Conservation (phyloP, 2,888 invertebrate genomes). For the Artemia sp. region DNA sequence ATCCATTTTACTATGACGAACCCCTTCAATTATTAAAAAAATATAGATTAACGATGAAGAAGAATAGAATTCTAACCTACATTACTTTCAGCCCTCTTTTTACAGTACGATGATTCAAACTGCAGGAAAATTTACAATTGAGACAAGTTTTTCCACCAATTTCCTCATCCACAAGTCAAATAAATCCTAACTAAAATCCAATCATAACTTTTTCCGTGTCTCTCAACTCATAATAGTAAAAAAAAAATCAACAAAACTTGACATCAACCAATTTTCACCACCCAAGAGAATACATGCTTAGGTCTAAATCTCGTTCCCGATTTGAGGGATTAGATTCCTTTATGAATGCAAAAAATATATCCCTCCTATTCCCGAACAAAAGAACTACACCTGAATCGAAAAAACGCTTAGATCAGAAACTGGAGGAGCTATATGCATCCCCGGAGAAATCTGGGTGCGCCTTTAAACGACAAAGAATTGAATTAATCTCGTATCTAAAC, state of each 20-base stretch:
- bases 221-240: not conserved
- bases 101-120: too few relatives aligned
- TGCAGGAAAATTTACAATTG: too few relatives aligned
- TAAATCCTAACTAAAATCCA: not conserved
- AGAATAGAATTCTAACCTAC: too few relatives aligned
- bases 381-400: constrained; percentile 5
- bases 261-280: not conserved
- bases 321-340: not conserved
- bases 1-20: too few relatives aligned
- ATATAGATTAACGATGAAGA: too few relatives aligned
- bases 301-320: too few relatives aligned
- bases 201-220: constrained; percentile 6
- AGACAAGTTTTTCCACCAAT: too few relatives aligned
- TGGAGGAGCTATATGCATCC: not conserved
- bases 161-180: not conserved
- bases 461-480: constrained; percentile 18
- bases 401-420: constrained; percentile 12
- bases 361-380: constrained; percentile 3
- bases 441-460: constrained; percentile 13
- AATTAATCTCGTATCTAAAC: constrained; percentile 23
- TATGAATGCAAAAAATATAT: constrained; percentile 11
- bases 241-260: constrained; percentile 14
- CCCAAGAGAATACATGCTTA: not conserved
- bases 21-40: too few relatives aligned
- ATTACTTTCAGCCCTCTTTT: too few relatives aligned